Conservation (phyloP, 2,888 invertebrate species). For the Allacma fusca region DNA sequence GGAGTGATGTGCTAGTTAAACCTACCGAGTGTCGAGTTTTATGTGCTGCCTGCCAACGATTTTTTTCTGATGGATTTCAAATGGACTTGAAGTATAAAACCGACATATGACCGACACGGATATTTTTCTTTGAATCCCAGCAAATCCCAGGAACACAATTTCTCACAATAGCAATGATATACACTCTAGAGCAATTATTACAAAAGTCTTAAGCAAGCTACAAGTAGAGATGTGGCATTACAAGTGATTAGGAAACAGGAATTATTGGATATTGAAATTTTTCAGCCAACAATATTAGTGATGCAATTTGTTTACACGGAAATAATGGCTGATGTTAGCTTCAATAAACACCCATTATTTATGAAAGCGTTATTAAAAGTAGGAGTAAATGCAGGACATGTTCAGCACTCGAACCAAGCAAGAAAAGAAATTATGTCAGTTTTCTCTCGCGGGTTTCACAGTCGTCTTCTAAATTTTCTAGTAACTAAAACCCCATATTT, state of each 20-base stretch:
- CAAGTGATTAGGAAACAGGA: not conserved
- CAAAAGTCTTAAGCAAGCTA: not conserved
- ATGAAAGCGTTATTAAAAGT: not conserved
- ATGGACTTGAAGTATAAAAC: not conserved
- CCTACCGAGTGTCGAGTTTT: not conserved
- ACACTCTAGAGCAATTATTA: not conserved
- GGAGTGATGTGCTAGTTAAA: not conserved
- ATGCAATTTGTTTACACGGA: constrained; percentile 11
- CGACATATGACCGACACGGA: not conserved
- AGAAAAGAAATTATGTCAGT: not conserved
- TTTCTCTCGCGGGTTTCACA: not conserved
- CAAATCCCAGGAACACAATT: not conserved
- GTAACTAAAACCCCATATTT: not conserved
- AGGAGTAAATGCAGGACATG: not conserved
- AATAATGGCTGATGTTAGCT: not conserved
- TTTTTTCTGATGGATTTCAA: not conserved
- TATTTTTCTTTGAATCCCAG: not conserved
- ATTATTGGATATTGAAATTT: not conserved
- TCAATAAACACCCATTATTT: not conserved
- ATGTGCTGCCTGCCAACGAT: not conserved
- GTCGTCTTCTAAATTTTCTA: not conserved
- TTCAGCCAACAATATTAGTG: not conserved
- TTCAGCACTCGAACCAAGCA: not conserved
- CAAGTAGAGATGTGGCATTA: not conserved
- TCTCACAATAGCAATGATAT: not conserved